Evolutionary conservation across 1,140 invertebrate genomes (phyloP).

Genomic region (Colletes gigas): DNA sequence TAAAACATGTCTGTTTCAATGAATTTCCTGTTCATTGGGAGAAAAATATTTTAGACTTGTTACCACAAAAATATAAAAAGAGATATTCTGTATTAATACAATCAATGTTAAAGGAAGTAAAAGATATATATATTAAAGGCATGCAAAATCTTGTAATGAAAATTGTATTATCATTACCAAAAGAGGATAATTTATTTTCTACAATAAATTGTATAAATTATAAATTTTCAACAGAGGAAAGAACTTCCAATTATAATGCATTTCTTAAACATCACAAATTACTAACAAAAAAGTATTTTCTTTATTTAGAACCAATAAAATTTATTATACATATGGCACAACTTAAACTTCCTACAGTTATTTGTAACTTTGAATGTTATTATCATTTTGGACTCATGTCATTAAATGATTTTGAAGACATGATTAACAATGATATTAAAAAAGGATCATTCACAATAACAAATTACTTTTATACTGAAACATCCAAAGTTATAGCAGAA

Average conservation of each 20-base stretch:
- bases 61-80: slow-evolving; percentile 60
- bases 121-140: slow-evolving; percentile 66
- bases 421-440: slow-evolving; percentile 65
- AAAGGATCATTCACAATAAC: slow-evolving; percentile 56
- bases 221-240: not conserved
- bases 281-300: slow-evolving; percentile 69
- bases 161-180: slow-evolving; percentile 30
- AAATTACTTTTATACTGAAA: slow-evolving; percentile 72
- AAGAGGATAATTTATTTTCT: not conserved
- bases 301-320: slow-evolving; percentile 71
- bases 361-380: slow-evolving; percentile 62
- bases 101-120: slow-evolving; percentile 67
- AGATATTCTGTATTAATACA: slow-evolving; percentile 61
- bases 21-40: slow-evolving; percentile 65
- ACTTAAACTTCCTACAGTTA: slow-evolving; percentile 60
- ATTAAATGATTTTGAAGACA: slow-evolving; percentile 48
- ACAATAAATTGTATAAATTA: not conserved
- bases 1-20: slow-evolving; percentile 24
- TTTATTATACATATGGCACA: slow-evolving; percentile 66
- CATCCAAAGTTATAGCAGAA: slow-evolving; percentile 57
- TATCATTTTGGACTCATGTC: slow-evolving; percentile 38
- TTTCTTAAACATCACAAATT: slow-evolving; percentile 59
- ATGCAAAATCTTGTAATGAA: slow-evolving; percentile 66
- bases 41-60: slow-evolving; percentile 67
- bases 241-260: not conserved